Evolutionary conservation across 2,888 invertebrate genomes (phyloP), one percentile per base, ranked within the genome.

Genomic region (Ormyrus nitidulus): DNA sequence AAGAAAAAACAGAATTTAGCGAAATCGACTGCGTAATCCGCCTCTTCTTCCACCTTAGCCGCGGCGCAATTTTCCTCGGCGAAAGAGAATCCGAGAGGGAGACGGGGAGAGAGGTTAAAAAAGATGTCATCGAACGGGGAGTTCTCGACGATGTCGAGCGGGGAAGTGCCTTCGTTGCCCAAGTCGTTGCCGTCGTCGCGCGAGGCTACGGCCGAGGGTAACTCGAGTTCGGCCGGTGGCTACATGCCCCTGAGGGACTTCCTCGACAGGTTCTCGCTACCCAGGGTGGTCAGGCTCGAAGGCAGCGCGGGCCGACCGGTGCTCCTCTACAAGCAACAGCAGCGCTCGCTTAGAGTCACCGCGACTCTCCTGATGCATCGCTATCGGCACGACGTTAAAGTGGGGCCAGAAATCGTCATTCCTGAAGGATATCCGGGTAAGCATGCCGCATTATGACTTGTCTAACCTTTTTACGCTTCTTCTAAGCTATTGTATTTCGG

Each of bases 391-490:
- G 91, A 91, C 81, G 90, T 91, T 82, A 92, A 92, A 85, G 91
- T 92, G 71, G 92, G 92, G 64, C 91, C 92, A 74, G 91, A 91
- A 83, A 89, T 92, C 78, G 91, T 92, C 83, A 91, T 92, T 79
- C 92, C 92, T 48, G 92, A 92, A 84, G 91, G 91, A 81, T 92
- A 92, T 85, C 90, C 91, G 81, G 92, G 92, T 92, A 76, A 89
- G 90, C 88, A 19, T 19, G 19, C 19, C 19, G 19, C 56, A 56
- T 56, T 56, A 56, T 6, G 8, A 56, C 6, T 56, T 19, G 2
- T 1, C 19, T 13, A 13, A 13, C 13, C 0, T 13, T 13, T 13
- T 13, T 13, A 13, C 13, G 13, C 13, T 13, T 13, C 13, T 13
- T 13, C 13, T 13, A 13, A 13, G 13, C 0, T 13, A 13, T 13